Conservation (phyloP, 2,888 invertebrate genomes). For the Sisyra terminalis region DNA sequence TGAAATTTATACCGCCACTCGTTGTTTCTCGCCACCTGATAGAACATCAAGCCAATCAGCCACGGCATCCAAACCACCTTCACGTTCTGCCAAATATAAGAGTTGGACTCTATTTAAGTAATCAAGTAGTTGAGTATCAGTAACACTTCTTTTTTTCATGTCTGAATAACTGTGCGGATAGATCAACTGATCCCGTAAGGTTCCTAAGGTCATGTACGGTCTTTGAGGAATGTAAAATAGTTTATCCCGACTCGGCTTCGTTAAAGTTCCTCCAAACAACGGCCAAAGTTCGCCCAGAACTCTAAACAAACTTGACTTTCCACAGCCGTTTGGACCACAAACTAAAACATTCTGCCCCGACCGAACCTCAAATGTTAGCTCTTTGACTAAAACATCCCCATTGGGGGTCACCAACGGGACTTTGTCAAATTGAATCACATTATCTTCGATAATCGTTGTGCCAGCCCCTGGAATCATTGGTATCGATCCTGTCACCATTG, state of each 20-base stretch:
- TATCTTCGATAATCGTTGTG: constrained; percentile 65
- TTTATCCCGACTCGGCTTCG: constrained; percentile 89
- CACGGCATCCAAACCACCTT: constrained; percentile 78
- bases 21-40: constrained; percentile 95
- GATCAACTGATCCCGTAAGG: constrained; percentile 76
- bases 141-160: constrained; percentile 59
- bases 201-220: constrained; percentile 96
- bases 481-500: constrained; percentile 40
- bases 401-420: constrained; percentile 96
- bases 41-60: constrained; percentile 99
- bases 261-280: constrained; percentile 80
- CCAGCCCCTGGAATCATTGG: constrained; percentile 52
- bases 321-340: constrained; percentile 97
- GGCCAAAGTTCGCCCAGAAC: constrained; percentile 97
- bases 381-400: constrained; percentile 83
- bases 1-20: constrained; percentile 59
- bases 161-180: constrained; percentile 86
- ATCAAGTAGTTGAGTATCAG: constrained; percentile 59
- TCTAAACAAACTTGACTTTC: constrained; percentile 92
- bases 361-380: constrained; percentile 72
- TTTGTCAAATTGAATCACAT: constrained; percentile 76
- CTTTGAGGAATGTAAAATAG: constrained; percentile 95
- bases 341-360: constrained; percentile 96
- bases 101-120: constrained; percentile 74
- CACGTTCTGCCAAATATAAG: constrained; percentile 65